Base-by-base conservation (phyloP, 2,888 invertebrate species). In the Eilema griseolum region DNA sequence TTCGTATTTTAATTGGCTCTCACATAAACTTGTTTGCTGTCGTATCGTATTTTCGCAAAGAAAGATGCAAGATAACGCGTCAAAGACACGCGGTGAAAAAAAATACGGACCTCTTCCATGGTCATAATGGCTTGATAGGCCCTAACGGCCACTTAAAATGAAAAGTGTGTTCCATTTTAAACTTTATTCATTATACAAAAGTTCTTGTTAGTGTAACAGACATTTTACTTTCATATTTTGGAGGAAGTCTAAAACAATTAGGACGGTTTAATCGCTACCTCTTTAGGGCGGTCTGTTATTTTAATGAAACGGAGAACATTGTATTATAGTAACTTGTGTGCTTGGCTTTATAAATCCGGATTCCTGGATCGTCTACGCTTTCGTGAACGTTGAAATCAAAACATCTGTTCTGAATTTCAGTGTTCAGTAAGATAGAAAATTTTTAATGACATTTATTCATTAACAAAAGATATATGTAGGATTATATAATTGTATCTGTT, bases 141-240 rank as follows among this genome's bases (percentile, higher is more conserved):
- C 86, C 83, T 84, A 88, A 87, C 88, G 86, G 85, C 86, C 88
- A 88, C 87, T 88, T 88, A 87, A 88, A 86, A 87, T 88, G 88
- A 88, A 88, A 88, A 88, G 88, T 88, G 88, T 86, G 87, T 88
- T 87, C 88, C 88, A 84, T 86, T 88, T 87, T 87, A 88, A 88
- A 88, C 88, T 88, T 88, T 88, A 88, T 88, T 88, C 87, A 88
- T 88, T 88, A 88, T 79, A 84, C 88, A 83, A 87, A 88, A 85
- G 85, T 84, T 85, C 78, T 82, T 85, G 81, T 88, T 88, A 88
- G 88, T 88, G 85, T 85, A 86, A 86, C 86, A 85, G 88, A 86
- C 85, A 87, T 88, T 87, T 86, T 86, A 88, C 85, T 86, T 86
- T 85, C 83, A 87, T 87, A 87, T 87, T 88, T 87, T 86, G 83